Evolutionary conservation across 2,888 invertebrate genomes (phyloP).

Genomic region (Pheosia gnoma): DNA sequence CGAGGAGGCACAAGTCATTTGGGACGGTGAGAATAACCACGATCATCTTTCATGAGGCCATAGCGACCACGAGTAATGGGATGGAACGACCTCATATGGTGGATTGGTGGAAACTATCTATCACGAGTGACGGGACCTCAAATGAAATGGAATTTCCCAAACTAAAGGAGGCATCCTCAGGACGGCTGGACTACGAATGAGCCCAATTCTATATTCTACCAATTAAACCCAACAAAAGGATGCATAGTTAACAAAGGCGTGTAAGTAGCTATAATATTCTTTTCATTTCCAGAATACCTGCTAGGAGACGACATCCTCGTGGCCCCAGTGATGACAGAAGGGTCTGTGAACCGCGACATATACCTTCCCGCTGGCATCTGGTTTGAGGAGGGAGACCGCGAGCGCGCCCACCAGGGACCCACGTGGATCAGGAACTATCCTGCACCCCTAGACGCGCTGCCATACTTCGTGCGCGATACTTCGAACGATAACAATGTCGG

Average conservation of each 20-base stretch:
- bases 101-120: no score
- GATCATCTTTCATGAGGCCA: not conserved
- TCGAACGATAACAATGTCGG: slow-evolving; percentile 33
- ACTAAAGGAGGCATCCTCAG: no score
- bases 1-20: slow-evolving; percentile 81
- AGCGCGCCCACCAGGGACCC: slow-evolving; percentile 81
- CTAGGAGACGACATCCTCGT: slow-evolving; percentile 90
- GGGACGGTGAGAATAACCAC: slow-evolving; percentile 74
- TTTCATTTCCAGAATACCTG: slow-evolving; percentile 88
- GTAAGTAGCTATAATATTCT: no score
- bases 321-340: slow-evolving; percentile 89
- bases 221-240: no score
- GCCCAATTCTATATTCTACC: no score
- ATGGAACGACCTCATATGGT: no score
- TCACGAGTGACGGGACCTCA: no score
- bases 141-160: no score
- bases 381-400: slow-evolving; percentile 85
- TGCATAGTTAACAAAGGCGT: no score
- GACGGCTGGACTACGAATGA: no score
- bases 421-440: slow-evolving; percentile 85
- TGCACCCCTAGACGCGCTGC: slow-evolving; percentile 87
- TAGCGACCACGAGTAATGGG: no score
- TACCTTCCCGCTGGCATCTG: slow-evolving; percentile 91
- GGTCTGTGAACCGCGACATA: slow-evolving; percentile 86
- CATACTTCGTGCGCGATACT: slow-evolving; percentile 84